Percentiles rank a stretch among this genome's conserved stretches.
Conservation (phyloP, 2,113 vertebrate genomes). For the Indicator maculatus region DNA sequence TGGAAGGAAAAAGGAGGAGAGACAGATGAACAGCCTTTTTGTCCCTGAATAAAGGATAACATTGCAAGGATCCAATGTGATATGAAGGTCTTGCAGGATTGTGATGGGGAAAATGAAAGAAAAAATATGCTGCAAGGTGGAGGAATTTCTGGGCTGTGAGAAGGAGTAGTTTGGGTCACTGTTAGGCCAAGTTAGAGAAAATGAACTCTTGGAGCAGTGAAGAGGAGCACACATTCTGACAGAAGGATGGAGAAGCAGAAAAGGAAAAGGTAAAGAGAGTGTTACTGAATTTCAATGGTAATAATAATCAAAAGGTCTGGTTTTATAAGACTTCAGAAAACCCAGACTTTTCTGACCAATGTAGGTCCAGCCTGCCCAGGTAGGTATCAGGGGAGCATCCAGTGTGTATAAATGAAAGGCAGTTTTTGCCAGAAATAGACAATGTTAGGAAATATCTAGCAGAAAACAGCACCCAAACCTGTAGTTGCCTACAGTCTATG, state of each 20-base stretch:
- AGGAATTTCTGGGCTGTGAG: not conserved
- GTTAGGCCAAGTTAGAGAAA: not conserved
- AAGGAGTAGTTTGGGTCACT: not conserved
- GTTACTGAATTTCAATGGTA: not conserved
- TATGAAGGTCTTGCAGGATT: no score
- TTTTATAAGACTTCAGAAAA: not conserved
- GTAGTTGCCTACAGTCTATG: not conserved
- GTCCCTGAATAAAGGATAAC: not conserved
- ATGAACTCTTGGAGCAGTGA: not conserved
- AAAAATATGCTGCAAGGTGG: not conserved
- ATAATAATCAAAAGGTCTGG: not conserved
- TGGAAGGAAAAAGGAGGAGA: not conserved
- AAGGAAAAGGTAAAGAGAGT: not conserved
- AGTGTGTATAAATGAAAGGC: not conserved
- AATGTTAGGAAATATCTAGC: not conserved
- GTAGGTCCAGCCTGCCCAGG: not conserved
- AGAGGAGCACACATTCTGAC: not conserved
- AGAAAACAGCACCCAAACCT: not conserved
- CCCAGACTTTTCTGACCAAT: not conserved
- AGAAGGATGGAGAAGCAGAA: not conserved
- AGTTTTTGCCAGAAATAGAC: not conserved
- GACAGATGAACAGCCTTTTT: not conserved
- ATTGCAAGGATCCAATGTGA: not conserved
- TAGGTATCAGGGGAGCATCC: accelerated
- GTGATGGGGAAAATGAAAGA: not conserved